Evolutionary conservation across 1,140 invertebrate species (phyloP), one percentile per base, ranked within the genome.

Genomic region (Heliconius eleuchia): DNA sequence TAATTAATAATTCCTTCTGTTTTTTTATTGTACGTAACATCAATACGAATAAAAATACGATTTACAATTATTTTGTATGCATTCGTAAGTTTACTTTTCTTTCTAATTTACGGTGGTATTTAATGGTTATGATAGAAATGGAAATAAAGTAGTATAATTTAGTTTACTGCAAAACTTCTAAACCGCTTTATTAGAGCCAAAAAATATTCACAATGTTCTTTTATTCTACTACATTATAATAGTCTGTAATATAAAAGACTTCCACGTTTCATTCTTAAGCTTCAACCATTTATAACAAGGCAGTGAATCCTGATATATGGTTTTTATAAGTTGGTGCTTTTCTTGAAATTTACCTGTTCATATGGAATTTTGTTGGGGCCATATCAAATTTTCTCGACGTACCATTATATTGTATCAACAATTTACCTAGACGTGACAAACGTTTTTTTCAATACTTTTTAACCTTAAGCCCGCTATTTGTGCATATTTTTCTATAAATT

Each of bases 201-300:
- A 57, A 57, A 23, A n/a, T n/a, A 19, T 52, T 19, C 18, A 11
- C 11, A 66, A 8, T 27, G 57, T 66, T 16, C 27, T 66, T 66
- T 30, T 66, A 66, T 66, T 66, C 60, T 66, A 30, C 27, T 66
- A 27, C 11, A 66, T 66, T 66, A 30, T 66, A 27, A 66, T 66
- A 66, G 60, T 66, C 60, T 30, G 27, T 30, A 66, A 30, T 66
- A 66, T 66, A 66, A 66, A 66, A 66, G 23, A 66, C 27, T 66
- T 66, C 60, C 60, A 16, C 27, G 23, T 66, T 66, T 66, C 27
- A 66, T 66, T 30, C 27, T 66, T 18, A 27, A 30, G 23, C 23
- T 27, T 66, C 27, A 30, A 13, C 60, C 60, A 66, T 66, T 66
- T 66, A 66, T 66, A 66, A 66, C 23, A 66, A 66, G 60, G 60